These are phyloP conservation scores for Pongo pygmaeus DNA, from an alignment of 2,113 vertebrate genomes.

Conservation along the genomic window DNA sequence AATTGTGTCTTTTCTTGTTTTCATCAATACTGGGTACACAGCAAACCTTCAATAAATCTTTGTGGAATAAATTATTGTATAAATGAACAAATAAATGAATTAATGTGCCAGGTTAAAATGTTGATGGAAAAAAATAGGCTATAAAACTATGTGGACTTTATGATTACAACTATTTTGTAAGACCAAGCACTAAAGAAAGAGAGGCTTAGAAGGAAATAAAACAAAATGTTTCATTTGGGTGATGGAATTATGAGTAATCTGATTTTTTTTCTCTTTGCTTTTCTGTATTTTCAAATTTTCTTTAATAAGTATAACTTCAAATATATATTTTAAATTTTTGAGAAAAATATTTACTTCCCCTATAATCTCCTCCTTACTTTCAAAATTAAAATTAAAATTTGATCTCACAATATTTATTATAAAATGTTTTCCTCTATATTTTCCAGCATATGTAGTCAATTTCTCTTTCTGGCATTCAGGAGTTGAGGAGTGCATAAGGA, in stretches of 20 bases:
- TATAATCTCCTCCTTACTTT: background rate
- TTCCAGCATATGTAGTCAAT: background rate
- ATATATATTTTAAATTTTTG: background rate
- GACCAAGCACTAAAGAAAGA: background rate
- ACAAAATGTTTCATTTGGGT: background rate
- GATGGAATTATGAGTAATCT: background rate
- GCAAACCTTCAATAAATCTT: background rate
- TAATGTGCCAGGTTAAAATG: background rate
- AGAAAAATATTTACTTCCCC: background rate
- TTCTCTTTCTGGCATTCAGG: background rate
- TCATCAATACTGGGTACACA: background rate
- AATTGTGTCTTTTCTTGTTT: background rate
- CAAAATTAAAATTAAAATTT: conserved; percentile 23
- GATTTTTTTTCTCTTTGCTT: background rate
- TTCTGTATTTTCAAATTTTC: background rate
- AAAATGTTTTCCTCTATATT: background rate
- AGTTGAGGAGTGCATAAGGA: background rate
- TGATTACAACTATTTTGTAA: background rate
- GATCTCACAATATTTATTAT: background rate
- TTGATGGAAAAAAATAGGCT: background rate
- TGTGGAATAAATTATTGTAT: background rate
- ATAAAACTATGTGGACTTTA: background rate
- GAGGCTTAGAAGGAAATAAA: background rate
- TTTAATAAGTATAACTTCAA: background rate
- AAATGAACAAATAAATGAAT: background rate